phyloP scores from a whole-genome alignment of 2,113 vertebrate genomes.

The Pionites leucogaster region DNA sequence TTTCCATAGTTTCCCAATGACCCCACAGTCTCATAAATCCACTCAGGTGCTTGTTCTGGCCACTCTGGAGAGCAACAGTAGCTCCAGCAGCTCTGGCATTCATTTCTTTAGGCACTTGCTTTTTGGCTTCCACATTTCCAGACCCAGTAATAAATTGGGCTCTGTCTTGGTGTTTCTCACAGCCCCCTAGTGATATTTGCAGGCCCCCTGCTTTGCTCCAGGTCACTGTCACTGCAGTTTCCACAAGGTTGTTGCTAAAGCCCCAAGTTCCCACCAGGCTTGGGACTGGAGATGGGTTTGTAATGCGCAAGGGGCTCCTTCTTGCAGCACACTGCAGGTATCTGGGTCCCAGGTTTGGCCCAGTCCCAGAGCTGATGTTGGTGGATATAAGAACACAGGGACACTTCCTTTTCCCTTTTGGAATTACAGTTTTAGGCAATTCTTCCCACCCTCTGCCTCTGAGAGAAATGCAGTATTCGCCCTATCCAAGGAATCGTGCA shows the following conservation, averaged over 20 bases:
- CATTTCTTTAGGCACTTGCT: neutral
- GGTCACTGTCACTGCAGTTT: fast-evolving
- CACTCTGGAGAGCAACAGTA: neutral
- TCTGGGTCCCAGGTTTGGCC: neutral
- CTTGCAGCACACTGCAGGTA: neutral
- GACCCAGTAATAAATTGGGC: neutral
- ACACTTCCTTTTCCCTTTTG: neutral
- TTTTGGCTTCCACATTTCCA: neutral
- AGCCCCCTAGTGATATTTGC: neutral
- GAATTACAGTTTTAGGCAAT: neutral
- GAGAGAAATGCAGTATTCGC: neutral
- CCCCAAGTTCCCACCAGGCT: neutral
- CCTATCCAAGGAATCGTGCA: neutral
- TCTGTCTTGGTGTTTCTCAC: neutral
- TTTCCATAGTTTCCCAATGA: neutral
- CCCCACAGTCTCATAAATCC: neutral
- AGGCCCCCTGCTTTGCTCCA: neutral
- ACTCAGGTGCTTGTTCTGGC: neutral
- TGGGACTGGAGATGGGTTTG: neutral
- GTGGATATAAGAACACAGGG: neutral
- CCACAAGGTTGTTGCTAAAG: neutral
- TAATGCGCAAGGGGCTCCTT: neutral
- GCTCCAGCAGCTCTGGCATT: neutral
- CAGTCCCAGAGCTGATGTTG: neutral
- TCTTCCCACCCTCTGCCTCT: neutral